Evolutionary conservation across 1,140 invertebrate species (phyloP), one percentile per base, ranked within the genome.

Genomic region (Ooceraea biroi): DNA sequence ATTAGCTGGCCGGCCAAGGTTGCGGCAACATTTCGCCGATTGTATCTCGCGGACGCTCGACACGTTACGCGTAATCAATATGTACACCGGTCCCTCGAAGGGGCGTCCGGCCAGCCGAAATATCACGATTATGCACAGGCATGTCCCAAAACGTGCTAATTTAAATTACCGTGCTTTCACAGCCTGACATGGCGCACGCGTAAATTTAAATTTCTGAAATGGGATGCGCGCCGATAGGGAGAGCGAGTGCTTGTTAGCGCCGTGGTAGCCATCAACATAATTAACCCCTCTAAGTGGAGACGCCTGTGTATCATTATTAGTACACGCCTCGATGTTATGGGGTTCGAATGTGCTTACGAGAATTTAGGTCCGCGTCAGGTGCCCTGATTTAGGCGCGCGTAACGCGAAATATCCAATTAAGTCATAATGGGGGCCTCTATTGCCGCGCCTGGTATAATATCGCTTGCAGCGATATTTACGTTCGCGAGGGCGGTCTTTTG

Each of bases 291-390:
- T 89, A 87, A 89, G 88, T 91, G 90, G 90, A 90, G 89, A 92
- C 89, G 89, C 89, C 87, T 90, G 89, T 89, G 88, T 87, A 88
- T 92, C 92, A 92, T 92, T 90, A 92, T 93, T 93, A 92, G 90
- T 89, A 89, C 84, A 80, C 66, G 87, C 86, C 65, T 86, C 74
- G 85, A 80, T 87, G 85, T 87, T 88, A 82, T 36, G 82, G 71
- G 66, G 85, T 86, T 87, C 80, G 82, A 87, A 84, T 80, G 82
- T 84, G 82, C 85, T 88, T 88, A 84, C 86, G 85, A 87, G 85
- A 74, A 87, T 88, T 85, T 88, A 87, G 87, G 87, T 78, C 60
- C 66, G 80, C 78, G 84, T 86, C 80, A 77, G 80, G 82, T 88
- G 83, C 55, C 71, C 86, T 77, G 87, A 88, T 88, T 88, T 85